Base-by-base conservation (phyloP, 2,113 vertebrate genomes). In the Nematolebias whitei region DNA sequence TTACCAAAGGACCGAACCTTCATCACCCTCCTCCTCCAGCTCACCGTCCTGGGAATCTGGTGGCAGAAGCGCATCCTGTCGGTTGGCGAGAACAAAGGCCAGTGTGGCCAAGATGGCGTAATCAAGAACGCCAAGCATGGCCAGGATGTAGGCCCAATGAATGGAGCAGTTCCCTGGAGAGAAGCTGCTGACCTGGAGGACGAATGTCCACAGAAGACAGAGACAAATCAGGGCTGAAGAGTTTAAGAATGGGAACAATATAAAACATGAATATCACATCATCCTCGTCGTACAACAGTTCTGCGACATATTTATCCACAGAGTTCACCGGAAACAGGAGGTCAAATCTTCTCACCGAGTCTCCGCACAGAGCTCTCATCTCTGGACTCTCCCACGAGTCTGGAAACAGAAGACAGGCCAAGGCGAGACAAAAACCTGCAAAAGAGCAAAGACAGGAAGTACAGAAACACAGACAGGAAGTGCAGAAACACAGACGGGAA, bases 101-200 rank as follows among this genome's bases (percentile, higher is more conserved):
- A 94, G 72, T 0, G 90, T 93, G 48, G 93, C 88, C 69, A 95
- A 85, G 24, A 94, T 93, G 15, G 88, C 85, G 1, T 93, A 92
- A 0, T 95, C 94, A 51, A 94, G 74, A 14, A 93, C 88, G 0
- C 93, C 94, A 65, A 95, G 85, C 23, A 95, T 67, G 74, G 94
- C 94, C 44, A 95, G 81, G n/a, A 93, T 85, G 65, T 91, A 95
- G 38, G 92, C 93, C 94, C 94, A 95, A 88, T 94, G 93, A 23
- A 95, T 82, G 0, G 91, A 88, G 63, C 94, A 95, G 78, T 89
- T 88, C 2, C 94, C 94, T 12, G 91, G 83, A 18, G 93, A 90
- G 84, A 94, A 95, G 52, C 93, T 94, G 56, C 90, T 74, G 20
- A 89, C 89, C 89, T 90, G 85, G 12, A 48, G 29, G 54, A 24